These are phyloP conservation scores for Eilema depressum DNA, from an alignment of 2,888 invertebrate species.

Conservation along the genomic window DNA sequence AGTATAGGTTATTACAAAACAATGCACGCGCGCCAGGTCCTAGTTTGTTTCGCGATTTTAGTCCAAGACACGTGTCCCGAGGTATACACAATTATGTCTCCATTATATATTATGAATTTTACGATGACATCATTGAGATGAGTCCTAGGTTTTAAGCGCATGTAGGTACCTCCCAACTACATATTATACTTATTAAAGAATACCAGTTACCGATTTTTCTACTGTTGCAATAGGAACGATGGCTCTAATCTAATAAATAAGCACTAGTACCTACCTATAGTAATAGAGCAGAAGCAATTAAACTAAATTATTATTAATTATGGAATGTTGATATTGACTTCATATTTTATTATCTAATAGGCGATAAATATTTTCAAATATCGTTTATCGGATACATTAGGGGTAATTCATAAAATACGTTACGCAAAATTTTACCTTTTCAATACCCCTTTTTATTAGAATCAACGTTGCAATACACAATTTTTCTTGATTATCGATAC, in stretches of 20 bases:
- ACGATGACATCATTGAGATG: background rate
- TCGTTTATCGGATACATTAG: slow-evolving; percentile 29
- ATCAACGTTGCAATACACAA: background rate
- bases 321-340: background rate
- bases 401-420: background rate
- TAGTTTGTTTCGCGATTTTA: too few species aligned
- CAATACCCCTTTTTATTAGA: background rate
- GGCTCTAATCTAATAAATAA: slow-evolving; percentile 4
- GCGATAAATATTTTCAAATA: background rate
- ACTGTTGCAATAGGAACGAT: background rate
- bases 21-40: too few species aligned
- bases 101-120: background rate
- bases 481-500: background rate
- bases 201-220: background rate
- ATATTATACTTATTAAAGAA: background rate
- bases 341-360: background rate
- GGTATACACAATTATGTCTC: too few species aligned
- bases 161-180: slow-evolving; percentile 17
- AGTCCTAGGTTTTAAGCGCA: slow-evolving; percentile 23
- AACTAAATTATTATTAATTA: background rate
- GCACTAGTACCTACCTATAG: background rate
- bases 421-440: background rate
- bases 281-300: background rate
- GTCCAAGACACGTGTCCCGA: too few species aligned
- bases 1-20: too few species aligned